Percentiles rank a stretch among this genome's conserved stretches.
Conservation (phyloP, 2,113 vertebrate species). For the Stomatorhinus ivindoensis region DNA sequence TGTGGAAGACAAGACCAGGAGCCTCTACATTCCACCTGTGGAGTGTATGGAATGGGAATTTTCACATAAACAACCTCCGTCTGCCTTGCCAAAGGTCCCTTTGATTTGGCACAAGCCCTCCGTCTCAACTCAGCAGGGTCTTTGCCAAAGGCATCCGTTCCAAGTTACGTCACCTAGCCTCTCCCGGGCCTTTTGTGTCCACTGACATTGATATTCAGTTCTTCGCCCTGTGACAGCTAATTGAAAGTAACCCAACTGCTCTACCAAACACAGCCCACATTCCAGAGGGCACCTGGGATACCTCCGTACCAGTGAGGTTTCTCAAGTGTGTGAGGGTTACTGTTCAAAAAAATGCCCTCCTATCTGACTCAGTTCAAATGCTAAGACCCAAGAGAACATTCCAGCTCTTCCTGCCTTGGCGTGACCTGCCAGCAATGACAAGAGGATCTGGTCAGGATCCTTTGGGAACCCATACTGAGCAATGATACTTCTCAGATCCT, state of each 20-base stretch:
- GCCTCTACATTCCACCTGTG: background rate
- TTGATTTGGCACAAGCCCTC: constrained; percentile 2
- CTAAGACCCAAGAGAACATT: background rate
- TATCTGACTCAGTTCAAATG: background rate
- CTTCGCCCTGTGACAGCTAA: background rate
- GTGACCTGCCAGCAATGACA: background rate
- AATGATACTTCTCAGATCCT: background rate
- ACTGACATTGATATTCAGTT: background rate
- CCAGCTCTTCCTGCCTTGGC: background rate
- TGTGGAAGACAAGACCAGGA: background rate
- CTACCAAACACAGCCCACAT: background rate
- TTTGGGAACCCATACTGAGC: background rate
- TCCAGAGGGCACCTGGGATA: background rate
- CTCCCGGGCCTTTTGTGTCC: background rate
- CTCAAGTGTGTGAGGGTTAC: background rate
- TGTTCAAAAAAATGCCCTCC: background rate
- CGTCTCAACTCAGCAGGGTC: background rate
- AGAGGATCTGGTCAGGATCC: background rate
- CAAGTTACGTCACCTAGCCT: background rate
- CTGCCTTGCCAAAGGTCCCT: background rate
- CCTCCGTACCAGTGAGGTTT: background rate
- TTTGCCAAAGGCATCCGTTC: background rate
- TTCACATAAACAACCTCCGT: background rate
- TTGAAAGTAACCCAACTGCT: background rate
- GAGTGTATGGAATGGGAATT: background rate